Evolutionary conservation across 2,888 invertebrate species (phyloP).

Genomic region (Corbicula japonica): DNA sequence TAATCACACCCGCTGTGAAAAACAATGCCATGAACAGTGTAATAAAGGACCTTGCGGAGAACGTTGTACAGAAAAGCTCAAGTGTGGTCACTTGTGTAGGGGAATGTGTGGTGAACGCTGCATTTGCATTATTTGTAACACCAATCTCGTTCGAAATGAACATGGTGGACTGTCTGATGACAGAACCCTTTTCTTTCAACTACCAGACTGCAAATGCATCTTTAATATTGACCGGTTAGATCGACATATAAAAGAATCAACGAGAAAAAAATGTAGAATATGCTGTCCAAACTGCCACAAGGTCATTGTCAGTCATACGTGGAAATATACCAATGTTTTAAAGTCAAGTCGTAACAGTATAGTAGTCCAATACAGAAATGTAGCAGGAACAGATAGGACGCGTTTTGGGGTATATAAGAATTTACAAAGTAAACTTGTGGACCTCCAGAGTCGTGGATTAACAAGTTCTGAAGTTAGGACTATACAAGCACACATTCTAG

Average conservation of each 20-base stretch:
- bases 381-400: background rate
- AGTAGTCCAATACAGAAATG: background rate
- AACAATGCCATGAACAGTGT: slow-evolving; percentile 83
- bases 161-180: background rate
- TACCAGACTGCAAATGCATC: slow-evolving; percentile 81
- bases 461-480: background rate
- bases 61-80: slow-evolving; percentile 79
- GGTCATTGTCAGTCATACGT: slow-evolving; percentile 88
- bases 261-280: slow-evolving; percentile 70
- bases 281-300: slow-evolving; percentile 89
- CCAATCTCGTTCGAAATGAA: slow-evolving; percentile 55
- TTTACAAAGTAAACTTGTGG: background rate
- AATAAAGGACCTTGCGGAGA: slow-evolving; percentile 81
- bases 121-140: slow-evolving; percentile 82
- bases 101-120: slow-evolving; percentile 15
- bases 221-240: slow-evolving; percentile 86
- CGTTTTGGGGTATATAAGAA: background rate
- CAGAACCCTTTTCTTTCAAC: slow-evolving; percentile 14
- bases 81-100: slow-evolving; percentile 85
- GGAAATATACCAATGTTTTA: slow-evolving; percentile 33
- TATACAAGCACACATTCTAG: background rate
- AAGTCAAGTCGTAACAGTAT: slow-evolving; percentile 3
- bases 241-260: slow-evolving; percentile 79
- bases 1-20: slow-evolving; percentile 76
- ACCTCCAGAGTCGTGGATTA: background rate